Evolutionary conservation across 2,888 invertebrate species (phyloP).

Genomic region (Smittia sp.): DNA sequence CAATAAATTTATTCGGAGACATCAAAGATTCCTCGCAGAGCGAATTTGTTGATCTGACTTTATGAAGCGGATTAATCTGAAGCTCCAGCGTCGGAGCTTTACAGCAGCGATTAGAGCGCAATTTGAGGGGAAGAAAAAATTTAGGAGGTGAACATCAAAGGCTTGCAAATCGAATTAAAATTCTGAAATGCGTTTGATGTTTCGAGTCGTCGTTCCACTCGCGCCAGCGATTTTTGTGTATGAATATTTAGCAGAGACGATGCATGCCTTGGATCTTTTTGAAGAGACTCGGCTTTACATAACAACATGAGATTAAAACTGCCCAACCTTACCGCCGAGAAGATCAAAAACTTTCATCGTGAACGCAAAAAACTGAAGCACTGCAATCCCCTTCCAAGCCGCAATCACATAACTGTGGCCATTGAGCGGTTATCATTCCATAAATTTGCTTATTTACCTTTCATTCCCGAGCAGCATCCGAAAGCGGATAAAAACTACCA

Average conservation of each 20-base stretch:
- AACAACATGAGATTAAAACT: background rate
- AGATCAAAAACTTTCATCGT: background rate
- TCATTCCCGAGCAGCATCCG: background rate
- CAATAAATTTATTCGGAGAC: background rate
- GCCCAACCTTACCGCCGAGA: background rate
- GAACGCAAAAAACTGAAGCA: constrained; percentile 1
- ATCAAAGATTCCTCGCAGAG: background rate
- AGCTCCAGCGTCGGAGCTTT: no score
- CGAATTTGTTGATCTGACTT: no score
- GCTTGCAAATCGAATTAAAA: constrained; percentile 19
- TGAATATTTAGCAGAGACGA: background rate
- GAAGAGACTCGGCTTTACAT: background rate
- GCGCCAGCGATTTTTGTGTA: background rate
- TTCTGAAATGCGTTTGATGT: constrained; percentile 23
- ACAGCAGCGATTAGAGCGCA: no score
- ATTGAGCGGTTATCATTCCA: constrained; percentile 16
- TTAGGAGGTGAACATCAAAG: background rate
- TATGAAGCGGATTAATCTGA: no score
- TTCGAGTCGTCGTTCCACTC: background rate
- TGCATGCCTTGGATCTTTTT: background rate
- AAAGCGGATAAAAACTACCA: background rate
- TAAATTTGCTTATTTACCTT: constrained; percentile 36
- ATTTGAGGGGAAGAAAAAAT: no score
- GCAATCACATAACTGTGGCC: constrained; percentile 6
- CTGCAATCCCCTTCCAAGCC: no score